Evolutionary conservation across 2,888 invertebrate species (phyloP).

Genomic region (Drosophila setosimentum): DNA sequence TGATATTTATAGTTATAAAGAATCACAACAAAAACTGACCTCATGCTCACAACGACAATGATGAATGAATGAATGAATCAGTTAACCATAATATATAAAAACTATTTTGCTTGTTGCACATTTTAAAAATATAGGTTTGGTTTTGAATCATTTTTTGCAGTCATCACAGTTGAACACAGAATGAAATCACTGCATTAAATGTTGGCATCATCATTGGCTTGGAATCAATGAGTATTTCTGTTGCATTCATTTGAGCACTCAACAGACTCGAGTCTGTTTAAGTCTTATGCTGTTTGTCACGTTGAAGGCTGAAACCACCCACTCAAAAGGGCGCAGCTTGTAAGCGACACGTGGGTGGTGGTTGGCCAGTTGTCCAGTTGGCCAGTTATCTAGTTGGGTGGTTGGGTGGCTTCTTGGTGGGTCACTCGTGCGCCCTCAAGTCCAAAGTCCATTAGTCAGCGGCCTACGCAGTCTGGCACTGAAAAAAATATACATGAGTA

Average conservation of each 20-base stretch:
- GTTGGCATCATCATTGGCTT: background rate
- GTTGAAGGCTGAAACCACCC: background rate
- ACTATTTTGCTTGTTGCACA: background rate
- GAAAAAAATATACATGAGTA: background rate
- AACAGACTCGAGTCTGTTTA: background rate
- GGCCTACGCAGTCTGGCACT: conserved; percentile 55
- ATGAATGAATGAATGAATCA: background rate
- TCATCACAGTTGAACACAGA: background rate
- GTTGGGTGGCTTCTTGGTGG: conserved; percentile 1
- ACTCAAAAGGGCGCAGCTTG: conserved; percentile 2
- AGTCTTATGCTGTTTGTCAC: conserved; percentile 11
- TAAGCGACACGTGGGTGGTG: conserved; percentile 19
- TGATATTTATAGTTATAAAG: background rate
- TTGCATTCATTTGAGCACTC: background rate
- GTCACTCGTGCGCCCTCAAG: conserved; percentile 7
- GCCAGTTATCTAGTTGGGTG: background rate
- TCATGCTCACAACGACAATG: background rate
- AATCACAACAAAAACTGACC: background rate
- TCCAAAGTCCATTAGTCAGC: conserved; percentile 56
- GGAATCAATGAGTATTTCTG: background rate
- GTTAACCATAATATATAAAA: too few relatives aligned
- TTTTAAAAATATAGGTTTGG: background rate
- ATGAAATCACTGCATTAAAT: background rate
- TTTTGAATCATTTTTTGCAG: background rate
- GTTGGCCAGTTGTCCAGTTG: background rate